Percentiles rank a stretch among this genome's conserved stretches.
phyloP scores from a whole-genome alignment of 2,113 vertebrate species.

The Corythornis madagascariensis region DNA sequence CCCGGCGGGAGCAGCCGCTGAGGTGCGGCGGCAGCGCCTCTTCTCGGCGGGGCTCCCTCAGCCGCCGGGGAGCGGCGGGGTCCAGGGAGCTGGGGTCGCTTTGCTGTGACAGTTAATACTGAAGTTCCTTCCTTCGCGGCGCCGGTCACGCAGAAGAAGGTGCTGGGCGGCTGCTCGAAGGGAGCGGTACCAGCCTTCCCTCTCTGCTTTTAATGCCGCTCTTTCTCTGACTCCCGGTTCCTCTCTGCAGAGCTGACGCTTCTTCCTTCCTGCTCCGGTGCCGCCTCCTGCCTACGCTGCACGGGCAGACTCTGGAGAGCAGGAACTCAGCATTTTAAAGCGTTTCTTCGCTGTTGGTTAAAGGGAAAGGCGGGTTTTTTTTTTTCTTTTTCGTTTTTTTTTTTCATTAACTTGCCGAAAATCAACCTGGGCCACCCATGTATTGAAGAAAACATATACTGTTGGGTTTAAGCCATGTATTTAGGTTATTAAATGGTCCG shows the following conservation, averaged over 20 bases:
- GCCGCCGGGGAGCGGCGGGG: neutral
- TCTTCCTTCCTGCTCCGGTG: neutral
- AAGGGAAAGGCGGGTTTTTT: neutral
- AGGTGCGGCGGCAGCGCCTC: neutral
- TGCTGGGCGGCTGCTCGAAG: neutral
- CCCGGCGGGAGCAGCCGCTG: neutral
- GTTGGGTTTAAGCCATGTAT: neutral
- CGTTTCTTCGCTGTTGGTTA: neutral
- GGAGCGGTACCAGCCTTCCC: neutral
- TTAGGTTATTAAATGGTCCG: neutral
- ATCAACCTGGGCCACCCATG: accelerated
- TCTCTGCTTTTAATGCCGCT: accelerated
- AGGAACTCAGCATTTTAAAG: neutral
- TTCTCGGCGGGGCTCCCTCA: neutral
- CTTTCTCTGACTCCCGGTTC: accelerated
- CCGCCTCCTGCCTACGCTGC: accelerated
- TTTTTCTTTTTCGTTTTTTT: neutral
- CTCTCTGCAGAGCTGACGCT: accelerated
- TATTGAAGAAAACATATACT: neutral
- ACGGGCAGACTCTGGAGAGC: accelerated
- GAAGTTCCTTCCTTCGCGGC: accelerated
- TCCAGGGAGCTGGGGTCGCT: accelerated
- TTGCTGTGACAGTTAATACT: accelerated
- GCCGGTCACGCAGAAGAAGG: accelerated
- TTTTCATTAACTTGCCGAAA: too few relatives aligned